A percentile compares a stretch with the other conserved stretches of the same genome.
Conservation (phyloP, 2,888 invertebrate species). For the Ceriagrion tenellum region DNA sequence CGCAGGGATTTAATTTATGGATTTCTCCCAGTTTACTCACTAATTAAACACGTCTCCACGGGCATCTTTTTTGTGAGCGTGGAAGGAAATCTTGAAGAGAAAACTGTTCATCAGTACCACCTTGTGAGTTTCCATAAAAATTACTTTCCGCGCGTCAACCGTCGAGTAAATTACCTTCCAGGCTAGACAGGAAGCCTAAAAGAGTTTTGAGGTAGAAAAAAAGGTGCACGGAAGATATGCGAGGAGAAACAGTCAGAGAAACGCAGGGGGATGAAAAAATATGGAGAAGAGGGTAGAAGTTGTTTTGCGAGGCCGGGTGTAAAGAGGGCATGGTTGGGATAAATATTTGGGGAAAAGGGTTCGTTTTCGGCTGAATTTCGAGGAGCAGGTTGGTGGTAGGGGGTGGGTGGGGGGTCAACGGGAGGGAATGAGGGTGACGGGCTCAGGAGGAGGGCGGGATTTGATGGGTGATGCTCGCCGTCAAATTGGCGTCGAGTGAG, state of each 20-base stretch:
- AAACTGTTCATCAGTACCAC: neutral
- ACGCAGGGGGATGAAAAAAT: neutral
- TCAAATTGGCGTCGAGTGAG: slow-evolving; percentile 37
- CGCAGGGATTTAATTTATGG: neutral
- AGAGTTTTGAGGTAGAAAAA: neutral
- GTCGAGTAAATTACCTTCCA: neutral
- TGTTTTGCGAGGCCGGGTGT: neutral
- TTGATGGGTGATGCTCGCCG: slow-evolving; percentile 49
- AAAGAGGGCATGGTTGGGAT: neutral
- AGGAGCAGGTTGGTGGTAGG: too few species aligned
- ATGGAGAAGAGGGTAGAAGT: neutral
- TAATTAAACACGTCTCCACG: neutral
- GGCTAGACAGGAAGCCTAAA: neutral
- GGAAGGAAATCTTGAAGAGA: neutral
- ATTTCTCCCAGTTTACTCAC: neutral
- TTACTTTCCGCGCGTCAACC: neutral
- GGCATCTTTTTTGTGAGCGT: neutral
- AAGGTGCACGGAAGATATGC: neutral
- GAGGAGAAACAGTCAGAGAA: neutral
- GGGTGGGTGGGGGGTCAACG: neutral
- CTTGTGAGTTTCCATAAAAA: neutral
- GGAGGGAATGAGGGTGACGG: neutral
- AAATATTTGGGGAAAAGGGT: neutral
- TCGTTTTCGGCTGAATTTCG: neutral
- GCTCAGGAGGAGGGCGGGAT: neutral